Evolutionary conservation across 2,797 vertebrate genomes (phyloP).

Genomic region (Novumbra hubbsi): DNA sequence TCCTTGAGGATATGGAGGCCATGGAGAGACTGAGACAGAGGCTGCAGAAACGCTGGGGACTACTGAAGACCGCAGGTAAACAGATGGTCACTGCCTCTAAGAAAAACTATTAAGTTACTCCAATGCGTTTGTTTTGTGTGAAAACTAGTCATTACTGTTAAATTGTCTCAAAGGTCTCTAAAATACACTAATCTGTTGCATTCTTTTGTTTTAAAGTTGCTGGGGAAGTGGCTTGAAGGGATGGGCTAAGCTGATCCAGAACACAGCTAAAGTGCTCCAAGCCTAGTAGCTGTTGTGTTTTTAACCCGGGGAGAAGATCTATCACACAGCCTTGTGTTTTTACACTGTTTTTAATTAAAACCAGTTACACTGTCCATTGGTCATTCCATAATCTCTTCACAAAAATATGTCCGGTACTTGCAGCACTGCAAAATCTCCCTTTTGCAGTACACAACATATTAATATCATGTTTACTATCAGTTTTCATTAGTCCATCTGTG

Average conservation of each 20-base stretch:
- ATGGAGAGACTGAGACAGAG: conserved; percentile 61
- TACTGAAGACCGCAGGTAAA: conserved; percentile 65
- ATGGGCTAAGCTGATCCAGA: conserved; percentile 27
- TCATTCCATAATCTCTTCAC: background rate
- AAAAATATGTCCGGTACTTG: background rate
- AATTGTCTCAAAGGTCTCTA: too few relatives aligned
- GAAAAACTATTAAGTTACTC: background rate
- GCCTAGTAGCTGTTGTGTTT: background rate
- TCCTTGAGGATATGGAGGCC: conserved; percentile 45
- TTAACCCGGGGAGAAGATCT: background rate
- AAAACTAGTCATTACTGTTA: too few relatives aligned
- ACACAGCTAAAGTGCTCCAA: conserved; percentile 23
- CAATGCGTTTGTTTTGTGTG: background rate
- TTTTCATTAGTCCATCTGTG: background rate
- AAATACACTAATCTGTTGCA: background rate
- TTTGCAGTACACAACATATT: background rate
- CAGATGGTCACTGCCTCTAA: background rate
- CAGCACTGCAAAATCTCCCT: background rate
- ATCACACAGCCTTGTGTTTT: background rate
- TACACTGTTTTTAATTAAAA: background rate
- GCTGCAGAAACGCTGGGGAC: conserved; percentile 66
- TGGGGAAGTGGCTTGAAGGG: conserved; percentile 27
- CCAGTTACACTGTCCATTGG: background rate
- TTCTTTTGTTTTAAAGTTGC: conserved; percentile 38
- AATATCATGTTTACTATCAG: background rate